Evolutionary conservation across 1,140 invertebrate species (phyloP).

Genomic region (Drosophila ogumai): DNA sequence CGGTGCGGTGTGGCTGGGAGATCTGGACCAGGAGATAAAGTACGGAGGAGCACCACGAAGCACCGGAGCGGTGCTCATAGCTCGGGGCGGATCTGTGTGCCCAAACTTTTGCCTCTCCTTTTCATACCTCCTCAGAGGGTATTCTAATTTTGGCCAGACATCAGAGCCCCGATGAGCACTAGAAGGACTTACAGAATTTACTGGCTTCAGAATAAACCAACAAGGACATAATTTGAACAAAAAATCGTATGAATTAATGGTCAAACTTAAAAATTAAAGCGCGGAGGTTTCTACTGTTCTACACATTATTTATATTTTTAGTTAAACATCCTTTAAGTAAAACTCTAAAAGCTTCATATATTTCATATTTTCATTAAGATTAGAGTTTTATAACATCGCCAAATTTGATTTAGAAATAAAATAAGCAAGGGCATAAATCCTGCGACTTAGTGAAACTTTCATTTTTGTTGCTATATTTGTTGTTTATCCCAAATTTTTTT

Average conservation of each 20-base stretch:
- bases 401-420: not conserved
- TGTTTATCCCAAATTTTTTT: constrained; percentile 27
- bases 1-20: constrained; percentile 16
- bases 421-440: not conserved
- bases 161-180: no score
- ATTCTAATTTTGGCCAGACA: constrained; percentile 3
- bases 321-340: not conserved
- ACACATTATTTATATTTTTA: not conserved
- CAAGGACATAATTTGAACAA: no score
- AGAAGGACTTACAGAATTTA: not conserved
- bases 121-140: not conserved
- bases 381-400: not conserved
- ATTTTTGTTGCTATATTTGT: constrained; percentile 14
- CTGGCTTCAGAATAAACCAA: not conserved
- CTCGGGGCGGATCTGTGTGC: constrained; percentile 19
- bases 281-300: no score
- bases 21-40: constrained; percentile 34
- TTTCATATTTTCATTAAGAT: not conserved
- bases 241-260: no score
- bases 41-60: constrained; percentile 9
- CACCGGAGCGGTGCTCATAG: constrained; percentile 33
- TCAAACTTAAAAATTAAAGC: not conserved
- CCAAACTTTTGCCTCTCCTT: constrained; percentile 20
- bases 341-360: not conserved
- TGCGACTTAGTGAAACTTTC: not conserved